These are phyloP conservation scores for Trachemys scripta DNA, from an alignment of 2,113 vertebrate species.

Conservation along the genomic window DNA sequence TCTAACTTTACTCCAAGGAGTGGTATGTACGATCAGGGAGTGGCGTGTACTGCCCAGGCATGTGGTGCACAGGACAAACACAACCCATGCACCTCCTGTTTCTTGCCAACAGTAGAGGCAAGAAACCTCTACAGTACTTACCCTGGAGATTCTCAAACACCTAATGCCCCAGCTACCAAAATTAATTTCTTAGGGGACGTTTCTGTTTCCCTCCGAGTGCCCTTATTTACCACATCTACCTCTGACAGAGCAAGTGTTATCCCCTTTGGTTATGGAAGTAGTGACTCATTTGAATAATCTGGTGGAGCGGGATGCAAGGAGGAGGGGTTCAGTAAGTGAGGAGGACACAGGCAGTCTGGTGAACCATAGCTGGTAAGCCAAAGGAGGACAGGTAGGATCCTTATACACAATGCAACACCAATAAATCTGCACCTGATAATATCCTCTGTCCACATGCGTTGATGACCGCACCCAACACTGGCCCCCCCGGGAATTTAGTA, in stretches of 20 bases:
- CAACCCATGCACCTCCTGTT: fast-evolving
- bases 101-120: neutral
- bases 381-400: neutral
- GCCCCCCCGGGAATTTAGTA: no score
- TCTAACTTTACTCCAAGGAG: neutral
- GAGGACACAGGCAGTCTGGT: neutral
- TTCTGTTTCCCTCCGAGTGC: neutral
- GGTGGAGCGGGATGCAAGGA: neutral
- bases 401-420: neutral
- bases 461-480: neutral
- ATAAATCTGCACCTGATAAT: neutral
- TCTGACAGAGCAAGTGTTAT: neutral
- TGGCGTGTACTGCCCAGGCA: neutral
- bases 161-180: neutral
- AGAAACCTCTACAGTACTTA: no score
- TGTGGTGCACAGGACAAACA: neutral
- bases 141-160: neutral
- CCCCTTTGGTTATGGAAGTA: neutral
- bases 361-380: neutral
- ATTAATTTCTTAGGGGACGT: neutral
- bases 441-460: neutral
- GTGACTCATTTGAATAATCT: neutral
- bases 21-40: neutral
- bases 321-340: neutral
- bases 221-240: neutral